A percentile compares a stretch with the other conserved stretches of the same genome.
phyloP scores from a whole-genome alignment of 2,113 vertebrate genomes.

The Antidorcas marsupialis region DNA sequence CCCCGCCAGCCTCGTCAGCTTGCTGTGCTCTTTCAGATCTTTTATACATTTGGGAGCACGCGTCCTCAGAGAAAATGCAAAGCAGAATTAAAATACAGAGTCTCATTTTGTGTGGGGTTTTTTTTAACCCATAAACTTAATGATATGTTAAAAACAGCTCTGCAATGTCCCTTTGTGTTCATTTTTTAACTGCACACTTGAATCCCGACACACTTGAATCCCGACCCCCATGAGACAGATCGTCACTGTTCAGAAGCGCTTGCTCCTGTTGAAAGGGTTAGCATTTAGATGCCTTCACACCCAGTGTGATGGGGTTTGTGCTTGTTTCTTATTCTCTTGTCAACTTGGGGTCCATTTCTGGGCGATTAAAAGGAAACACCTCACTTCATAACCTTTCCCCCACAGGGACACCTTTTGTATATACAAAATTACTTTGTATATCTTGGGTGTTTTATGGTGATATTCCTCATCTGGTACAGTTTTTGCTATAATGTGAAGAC shows the following conservation, averaged over 20 bases:
- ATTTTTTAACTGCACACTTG: background rate
- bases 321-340: background rate
- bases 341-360: background rate
- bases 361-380: background rate
- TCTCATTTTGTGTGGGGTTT: background rate
- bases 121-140: background rate
- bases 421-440: background rate
- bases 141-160: background rate
- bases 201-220: too few species aligned
- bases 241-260: fast-evolving
- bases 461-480: background rate
- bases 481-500: background rate
- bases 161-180: background rate
- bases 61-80: background rate
- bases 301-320: background rate
- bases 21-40: background rate
- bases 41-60: background rate
- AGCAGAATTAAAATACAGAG: background rate
- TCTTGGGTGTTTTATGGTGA: background rate
- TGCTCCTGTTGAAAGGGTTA: background rate
- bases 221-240: fast-evolving
- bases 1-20: fast-evolving
- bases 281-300: too few species aligned
- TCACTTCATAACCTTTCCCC: background rate
- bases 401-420: background rate